Base-by-base conservation (phyloP, 1,140 invertebrate genomes). In the Doryteuthis pealeii region DNA sequence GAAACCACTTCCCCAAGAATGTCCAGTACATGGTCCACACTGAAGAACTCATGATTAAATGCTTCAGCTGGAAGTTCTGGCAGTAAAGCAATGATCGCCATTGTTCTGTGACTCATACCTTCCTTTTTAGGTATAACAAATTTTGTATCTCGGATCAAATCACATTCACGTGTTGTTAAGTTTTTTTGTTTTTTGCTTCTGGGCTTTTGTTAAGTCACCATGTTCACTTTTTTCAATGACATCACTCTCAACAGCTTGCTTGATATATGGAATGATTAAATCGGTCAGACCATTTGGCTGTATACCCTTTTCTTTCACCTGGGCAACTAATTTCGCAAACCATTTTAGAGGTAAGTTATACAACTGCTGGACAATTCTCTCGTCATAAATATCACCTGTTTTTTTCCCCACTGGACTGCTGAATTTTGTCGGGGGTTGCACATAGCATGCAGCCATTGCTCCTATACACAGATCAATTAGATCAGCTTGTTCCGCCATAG, bases 381-480 rank as follows among this genome's bases (percentile, higher is more conserved):
- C 81, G 67, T 68, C 74, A 70, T 22, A 79, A 73, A 69, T n/a
- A 15, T 71, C 71, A 22, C 43, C 35, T 54, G 79, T 77, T 71
- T 79, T 82, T n/a, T 70, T 77, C 26, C 76, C 74, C 10, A 77
- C 76, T 2, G 80, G 79, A 5, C 74, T 77, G 67, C 79, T 83
- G 68, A 82, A 81, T 70, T 82, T 82, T 54, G 76, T 81, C 14
- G 79, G 80, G 35, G 83, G 78, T 73, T 81, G 80, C 3, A 83
- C 65, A 85, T 83, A 86, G 49, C 81, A 84, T 28, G 86, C 84
- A 1, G 86, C 80, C 6, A 87, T 75, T 30, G 86, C 84, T 30
- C 83, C 82, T 30, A 79, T 74, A 62, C 85, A 86, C 26, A 66
- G 33, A 22, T 75, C 71, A 18, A 86, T 79, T 18, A 87, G 79